A percentile compares a stretch with the other conserved stretches of the same genome.
phyloP scores from a whole-genome alignment of 2,888 invertebrate genomes.

The Ctenicera cuprea region DNA sequence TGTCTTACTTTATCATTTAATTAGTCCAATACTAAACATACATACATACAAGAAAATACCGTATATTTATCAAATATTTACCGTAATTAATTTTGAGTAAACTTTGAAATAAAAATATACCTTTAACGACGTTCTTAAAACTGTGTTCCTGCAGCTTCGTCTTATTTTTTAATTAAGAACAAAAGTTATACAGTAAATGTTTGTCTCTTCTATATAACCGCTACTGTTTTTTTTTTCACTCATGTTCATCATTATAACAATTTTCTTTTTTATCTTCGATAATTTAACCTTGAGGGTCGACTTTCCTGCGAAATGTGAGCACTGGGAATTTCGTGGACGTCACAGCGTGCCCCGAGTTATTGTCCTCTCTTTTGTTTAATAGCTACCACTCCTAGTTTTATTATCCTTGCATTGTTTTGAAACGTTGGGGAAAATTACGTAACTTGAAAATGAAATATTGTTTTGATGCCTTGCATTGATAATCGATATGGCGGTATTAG shows the following conservation, averaged over 20 bases:
- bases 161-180: too few relatives aligned
- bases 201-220: too few relatives aligned
- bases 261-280: conserved; percentile 35
- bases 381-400: conserved; percentile 33
- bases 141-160: too few relatives aligned
- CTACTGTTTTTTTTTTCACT: not conserved
- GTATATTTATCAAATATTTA: too few relatives aligned
- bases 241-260: conserved; percentile 5
- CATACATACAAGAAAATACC: too few relatives aligned
- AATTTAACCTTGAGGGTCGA: conserved; percentile 32
- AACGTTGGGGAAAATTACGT: not conserved
- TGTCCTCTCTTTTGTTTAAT: conserved; percentile 35
- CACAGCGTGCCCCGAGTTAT: conserved; percentile 26
- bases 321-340: conserved; percentile 36
- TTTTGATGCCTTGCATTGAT: not conserved
- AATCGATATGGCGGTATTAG: conserved; percentile 10
- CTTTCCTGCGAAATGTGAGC: conserved; percentile 23
- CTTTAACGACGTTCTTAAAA: too few relatives aligned
- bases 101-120: too few relatives aligned
- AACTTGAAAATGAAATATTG: not conserved
- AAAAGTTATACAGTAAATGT: too few relatives aligned
- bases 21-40: too few relatives aligned
- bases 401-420: conserved; percentile 27
- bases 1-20: too few relatives aligned
- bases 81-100: too few relatives aligned